Base-by-base conservation (phyloP, 2,113 vertebrate species). In the Pithys albifrons region DNA sequence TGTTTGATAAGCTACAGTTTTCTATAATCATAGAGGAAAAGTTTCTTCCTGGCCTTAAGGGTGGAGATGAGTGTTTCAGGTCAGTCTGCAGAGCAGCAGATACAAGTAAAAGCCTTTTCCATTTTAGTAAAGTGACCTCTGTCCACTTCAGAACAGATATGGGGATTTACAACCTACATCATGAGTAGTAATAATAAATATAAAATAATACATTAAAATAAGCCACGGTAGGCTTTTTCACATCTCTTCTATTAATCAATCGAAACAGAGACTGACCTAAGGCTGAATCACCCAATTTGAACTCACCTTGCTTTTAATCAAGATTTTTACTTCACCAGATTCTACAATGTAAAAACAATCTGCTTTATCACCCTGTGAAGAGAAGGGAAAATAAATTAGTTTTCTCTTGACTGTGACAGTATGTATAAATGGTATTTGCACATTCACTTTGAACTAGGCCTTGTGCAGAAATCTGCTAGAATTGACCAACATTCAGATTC, bases 271-370 rank as follows among this genome's bases (percentile, higher is more conserved):
- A 71, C 10, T 58, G 20, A 83, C 70, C 52, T 69, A 65, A 80
- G 77, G 27, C 43, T 12, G 39, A 25, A 55, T 51, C 35, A 59
- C 14, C 16, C 41, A 41, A 16, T 52, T 66, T 24, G 51, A 84
- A 98, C 98, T 98, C 91, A 98, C 98, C 98, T 98, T 98, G 96
- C 98, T 98, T 97, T 89, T 98, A 89, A 98, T 98, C 97, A 99
- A 98, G 96, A 99, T 99, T 97, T 99, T 99, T 93, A 99, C 99
- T 91, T 99, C 99, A 19, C 99, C 99, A 12, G 98, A 99, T 93
- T 99, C 99, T 95, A 99, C 98, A 61, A 99, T 98, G 98, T 98
- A 99, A 97, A 99, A 99, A 96, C 99, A 99, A 84, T 99, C 99
- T 48, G 99, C 99, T 95, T 98, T 98, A 73, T 99, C 99, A 4